Conservation (phyloP, 2,113 vertebrate genomes). For the Lepus americanus region DNA sequence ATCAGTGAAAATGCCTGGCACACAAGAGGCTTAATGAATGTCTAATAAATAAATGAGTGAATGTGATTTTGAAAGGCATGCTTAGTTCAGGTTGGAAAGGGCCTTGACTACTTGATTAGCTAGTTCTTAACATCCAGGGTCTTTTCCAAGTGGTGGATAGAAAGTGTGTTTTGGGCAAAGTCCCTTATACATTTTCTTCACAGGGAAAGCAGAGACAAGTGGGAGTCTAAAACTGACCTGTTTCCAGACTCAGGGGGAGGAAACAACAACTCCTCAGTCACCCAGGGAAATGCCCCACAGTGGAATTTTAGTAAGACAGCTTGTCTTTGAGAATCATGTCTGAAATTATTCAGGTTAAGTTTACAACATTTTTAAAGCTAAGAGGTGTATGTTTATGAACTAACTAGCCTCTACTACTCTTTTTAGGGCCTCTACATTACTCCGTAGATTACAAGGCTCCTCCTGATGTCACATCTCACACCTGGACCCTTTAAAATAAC, state of each 20-base stretch:
- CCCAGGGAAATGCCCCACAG: background rate
- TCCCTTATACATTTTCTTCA: slow-evolving; percentile 11
- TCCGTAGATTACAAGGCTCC: slow-evolving; percentile 6
- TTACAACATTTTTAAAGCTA: slow-evolving; percentile 38
- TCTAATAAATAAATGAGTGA: slow-evolving; percentile 24
- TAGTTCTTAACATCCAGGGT: slow-evolving; percentile 37
- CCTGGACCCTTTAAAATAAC: slow-evolving; percentile 5
- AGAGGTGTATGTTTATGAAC: slow-evolving; percentile 22
- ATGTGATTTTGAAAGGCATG: slow-evolving; percentile 20
- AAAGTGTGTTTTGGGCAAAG: background rate
- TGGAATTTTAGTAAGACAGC: slow-evolving; percentile 25
- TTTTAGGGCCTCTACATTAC: background rate
- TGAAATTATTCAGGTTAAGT: slow-evolving; percentile 31
- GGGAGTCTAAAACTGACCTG: slow-evolving; percentile 10
- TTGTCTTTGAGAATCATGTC: slow-evolving; percentile 41
- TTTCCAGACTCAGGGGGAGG: slow-evolving; percentile 18
- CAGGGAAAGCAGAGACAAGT: slow-evolving; percentile 25
- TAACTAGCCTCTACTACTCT: slow-evolving; percentile 20
- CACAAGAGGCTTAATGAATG: slow-evolving; percentile 57
- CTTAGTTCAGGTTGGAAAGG: slow-evolving; percentile 18
- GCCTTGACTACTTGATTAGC: background rate
- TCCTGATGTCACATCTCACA: background rate
- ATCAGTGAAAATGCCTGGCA: slow-evolving; percentile 21
- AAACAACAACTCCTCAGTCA: background rate
- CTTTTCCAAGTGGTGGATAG: slow-evolving; percentile 23